Conservation (phyloP, 2,113 vertebrate species). For the Amphilophus citrinellus region DNA sequence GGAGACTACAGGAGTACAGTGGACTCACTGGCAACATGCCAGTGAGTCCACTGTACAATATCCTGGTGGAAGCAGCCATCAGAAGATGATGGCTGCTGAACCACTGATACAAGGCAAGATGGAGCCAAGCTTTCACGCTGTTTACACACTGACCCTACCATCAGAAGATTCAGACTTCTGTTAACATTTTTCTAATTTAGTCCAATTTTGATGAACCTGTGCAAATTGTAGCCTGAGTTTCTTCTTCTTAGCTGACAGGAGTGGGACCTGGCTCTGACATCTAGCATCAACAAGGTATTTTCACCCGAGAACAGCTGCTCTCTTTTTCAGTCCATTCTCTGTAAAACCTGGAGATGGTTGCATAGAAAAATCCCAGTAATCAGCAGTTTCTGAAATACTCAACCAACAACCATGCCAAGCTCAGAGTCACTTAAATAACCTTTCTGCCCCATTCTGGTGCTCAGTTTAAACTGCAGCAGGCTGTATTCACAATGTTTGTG, state of each 20-base stretch:
- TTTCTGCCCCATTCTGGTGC: neutral
- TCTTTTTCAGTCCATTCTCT: neutral
- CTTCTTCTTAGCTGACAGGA: neutral
- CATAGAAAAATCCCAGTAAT: neutral
- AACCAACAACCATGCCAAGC: neutral
- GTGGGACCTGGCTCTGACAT: neutral
- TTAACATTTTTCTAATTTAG: neutral
- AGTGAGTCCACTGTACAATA: no score
- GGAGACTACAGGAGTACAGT: no score
- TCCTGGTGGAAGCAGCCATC: neutral
- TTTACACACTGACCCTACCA: neutral
- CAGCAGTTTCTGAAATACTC: neutral
- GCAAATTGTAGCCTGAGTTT: neutral
- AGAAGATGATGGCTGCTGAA: neutral
- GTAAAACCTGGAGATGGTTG: neutral
- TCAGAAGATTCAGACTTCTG: neutral
- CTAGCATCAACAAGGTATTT: neutral
- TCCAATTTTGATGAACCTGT: neutral
- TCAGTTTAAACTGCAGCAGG: neutral
- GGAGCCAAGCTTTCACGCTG: neutral
- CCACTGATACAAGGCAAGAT: neutral
- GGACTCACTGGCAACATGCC: no score
- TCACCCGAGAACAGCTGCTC: rapidly evolving
- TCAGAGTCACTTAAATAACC: neutral
- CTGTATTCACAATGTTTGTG: neutral